Evolutionary conservation across 2,888 invertebrate species (phyloP).

Genomic region (Geotrupes spiniger): DNA sequence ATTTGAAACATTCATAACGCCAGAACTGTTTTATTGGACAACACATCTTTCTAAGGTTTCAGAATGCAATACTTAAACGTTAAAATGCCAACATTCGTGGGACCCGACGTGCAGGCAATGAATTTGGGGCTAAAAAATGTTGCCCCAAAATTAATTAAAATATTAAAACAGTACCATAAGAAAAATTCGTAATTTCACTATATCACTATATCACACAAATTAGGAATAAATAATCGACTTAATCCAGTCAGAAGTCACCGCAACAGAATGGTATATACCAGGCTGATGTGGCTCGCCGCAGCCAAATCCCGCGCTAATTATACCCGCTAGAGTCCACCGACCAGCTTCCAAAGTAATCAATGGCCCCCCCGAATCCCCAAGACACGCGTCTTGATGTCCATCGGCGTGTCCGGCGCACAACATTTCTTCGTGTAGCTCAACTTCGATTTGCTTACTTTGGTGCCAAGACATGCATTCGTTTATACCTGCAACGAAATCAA

Average conservation of each 20-base stretch:
- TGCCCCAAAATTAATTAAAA: too few relatives aligned
- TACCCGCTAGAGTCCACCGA: constrained; percentile 74
- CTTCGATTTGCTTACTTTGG: constrained; percentile 72
- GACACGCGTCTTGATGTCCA: constrained; percentile 78
- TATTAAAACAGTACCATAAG: too few relatives aligned
- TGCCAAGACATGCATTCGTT: constrained; percentile 80
- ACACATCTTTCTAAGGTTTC: too few relatives aligned
- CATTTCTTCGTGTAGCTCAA: constrained; percentile 75
- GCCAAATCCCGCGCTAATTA: constrained; percentile 83
- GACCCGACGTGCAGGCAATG: too few relatives aligned
- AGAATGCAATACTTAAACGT: too few relatives aligned
- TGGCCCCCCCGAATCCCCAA: constrained; percentile 82
- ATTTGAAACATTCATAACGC: too few relatives aligned
- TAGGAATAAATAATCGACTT: constrained; percentile 52
- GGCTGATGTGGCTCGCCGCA: constrained; percentile 84
- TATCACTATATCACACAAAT: constrained; percentile 14
- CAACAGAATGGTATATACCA: constrained; percentile 81
- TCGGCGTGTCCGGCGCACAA: constrained; percentile 82
- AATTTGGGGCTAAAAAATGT: too few relatives aligned
- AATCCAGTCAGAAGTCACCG: constrained; percentile 69
- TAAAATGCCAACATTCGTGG: too few relatives aligned
- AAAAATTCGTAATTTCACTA: too few relatives aligned
- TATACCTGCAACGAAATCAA: constrained; percentile 52
- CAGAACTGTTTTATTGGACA: too few relatives aligned
- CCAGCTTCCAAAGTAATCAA: constrained; percentile 67